Evolutionary conservation across 1,140 invertebrate species (phyloP), one percentile per base, ranked within the genome.

Genomic region (Tribolium madens): DNA sequence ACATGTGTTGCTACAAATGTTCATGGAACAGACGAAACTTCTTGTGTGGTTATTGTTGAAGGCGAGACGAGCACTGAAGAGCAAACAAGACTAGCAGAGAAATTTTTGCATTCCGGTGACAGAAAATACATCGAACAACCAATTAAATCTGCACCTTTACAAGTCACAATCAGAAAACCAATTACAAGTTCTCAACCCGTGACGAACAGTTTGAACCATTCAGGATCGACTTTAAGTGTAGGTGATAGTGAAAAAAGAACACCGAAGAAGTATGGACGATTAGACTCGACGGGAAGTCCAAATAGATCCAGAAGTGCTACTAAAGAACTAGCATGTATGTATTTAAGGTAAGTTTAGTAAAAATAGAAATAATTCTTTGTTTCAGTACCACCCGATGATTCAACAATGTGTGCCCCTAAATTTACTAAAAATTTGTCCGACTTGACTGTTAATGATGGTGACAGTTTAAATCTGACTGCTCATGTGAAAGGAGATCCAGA

Each of bases 41-140:
- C 91, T 50, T 98, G 97, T 87, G 94, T 97, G 76, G 95, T 99
- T 21, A 97, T 97, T 83, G 97, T 99, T 83, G 97, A 99, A 94
- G 97, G 97, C 94, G 89, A 85, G 84, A 91, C 91, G 79, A 90
- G 92, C 84, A 93, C 92, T 78, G 90, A 91, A 78, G 94, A 95
- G 85, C 93, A 96, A 87, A 90, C 91, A 42, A 90, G 92, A 87
- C 88, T 96, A 84, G 94, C 93, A 76, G 92, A 95, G 88, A 94
- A 94, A 87, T 91, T 95, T 85, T 89, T 96, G 83, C 91, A 95
- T 88, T 96, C 95, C 84, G 94, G 94, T 10, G 94, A 96, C 87
- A 91, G 94, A 21, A 91, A 91, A 81, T 95, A 93, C 81, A 94
- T 95, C 80, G 93, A 95, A 86, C 91, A 93, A 74, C 92, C 92